Conservation (phyloP, 2,797 vertebrate species). For the Galago senegalensis region DNA sequence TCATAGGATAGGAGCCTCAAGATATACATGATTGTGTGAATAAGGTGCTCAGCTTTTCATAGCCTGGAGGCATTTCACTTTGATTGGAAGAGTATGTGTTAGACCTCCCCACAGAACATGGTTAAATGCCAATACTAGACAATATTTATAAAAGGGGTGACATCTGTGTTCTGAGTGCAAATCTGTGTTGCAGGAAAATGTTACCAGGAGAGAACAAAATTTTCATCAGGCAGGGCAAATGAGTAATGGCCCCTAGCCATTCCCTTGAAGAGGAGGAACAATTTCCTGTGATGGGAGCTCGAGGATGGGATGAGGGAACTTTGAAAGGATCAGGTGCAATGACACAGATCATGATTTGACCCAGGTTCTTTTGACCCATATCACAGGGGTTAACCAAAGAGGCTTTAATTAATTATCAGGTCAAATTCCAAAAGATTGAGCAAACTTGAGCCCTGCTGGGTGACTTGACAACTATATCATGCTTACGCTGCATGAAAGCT, state of each 20-base stretch:
- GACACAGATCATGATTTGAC: background rate
- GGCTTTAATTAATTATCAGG: constrained; percentile 22
- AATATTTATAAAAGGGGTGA: background rate
- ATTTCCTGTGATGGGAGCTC: background rate
- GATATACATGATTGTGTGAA: background rate
- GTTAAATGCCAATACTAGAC: background rate
- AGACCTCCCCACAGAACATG: background rate
- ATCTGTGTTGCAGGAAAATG: background rate
- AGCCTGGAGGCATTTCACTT: background rate
- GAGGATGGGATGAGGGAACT: background rate
- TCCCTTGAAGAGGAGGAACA: background rate
- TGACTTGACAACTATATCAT: background rate
- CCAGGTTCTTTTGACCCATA: background rate
- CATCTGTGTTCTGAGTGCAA: background rate
- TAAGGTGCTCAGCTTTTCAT: background rate
- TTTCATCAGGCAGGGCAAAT: background rate
- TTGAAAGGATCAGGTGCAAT: background rate
- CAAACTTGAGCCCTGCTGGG: background rate
- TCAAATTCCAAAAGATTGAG: background rate
- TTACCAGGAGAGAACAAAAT: background rate
- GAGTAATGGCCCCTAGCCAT: background rate
- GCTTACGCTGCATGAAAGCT: background rate
- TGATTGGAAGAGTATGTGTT: background rate
- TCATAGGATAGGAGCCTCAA: background rate
- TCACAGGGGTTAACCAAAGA: background rate